Conservation (phyloP, 2,113 vertebrate species). For the Halcyon malimbica region DNA sequence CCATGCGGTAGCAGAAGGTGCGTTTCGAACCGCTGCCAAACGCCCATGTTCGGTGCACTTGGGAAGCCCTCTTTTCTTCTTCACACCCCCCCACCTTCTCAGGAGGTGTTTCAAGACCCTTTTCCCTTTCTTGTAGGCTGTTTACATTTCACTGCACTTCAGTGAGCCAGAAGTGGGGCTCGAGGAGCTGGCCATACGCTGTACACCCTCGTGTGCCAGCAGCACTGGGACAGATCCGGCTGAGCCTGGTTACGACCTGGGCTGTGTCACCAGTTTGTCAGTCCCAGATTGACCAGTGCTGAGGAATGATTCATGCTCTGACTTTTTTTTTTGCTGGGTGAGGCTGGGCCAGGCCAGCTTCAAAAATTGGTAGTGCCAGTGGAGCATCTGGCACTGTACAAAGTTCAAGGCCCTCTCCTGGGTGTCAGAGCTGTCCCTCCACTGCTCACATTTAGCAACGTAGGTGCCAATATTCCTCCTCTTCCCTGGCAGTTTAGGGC, state of each 20-base stretch:
- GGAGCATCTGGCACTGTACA: fast-evolving
- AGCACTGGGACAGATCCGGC: neutral
- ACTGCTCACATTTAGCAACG: neutral
- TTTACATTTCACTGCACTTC: neutral
- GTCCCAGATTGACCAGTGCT: neutral
- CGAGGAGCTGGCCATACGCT: neutral
- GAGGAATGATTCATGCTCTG: neutral
- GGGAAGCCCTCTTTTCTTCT: neutral
- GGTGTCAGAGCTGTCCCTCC: neutral
- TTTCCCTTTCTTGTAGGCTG: neutral
- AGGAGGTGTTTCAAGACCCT: neutral
- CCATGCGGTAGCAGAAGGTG: neutral
- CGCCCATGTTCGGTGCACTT: neutral
- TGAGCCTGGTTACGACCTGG: neutral
- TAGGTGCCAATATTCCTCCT: neutral
- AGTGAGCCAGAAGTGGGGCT: neutral
- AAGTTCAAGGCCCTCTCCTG: neutral
- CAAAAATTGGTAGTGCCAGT: neutral
- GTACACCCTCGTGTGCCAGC: neutral
- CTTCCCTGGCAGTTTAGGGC: neutral
- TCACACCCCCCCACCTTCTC: fast-evolving
- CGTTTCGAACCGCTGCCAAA: neutral
- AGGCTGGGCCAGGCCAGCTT: neutral
- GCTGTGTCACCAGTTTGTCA: neutral
- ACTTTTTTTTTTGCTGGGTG: neutral